Evolutionary conservation across 2,797 vertebrate genomes (phyloP), one percentile per base, ranked within the genome.

Genomic region (Pempheris klunzingeri): DNA sequence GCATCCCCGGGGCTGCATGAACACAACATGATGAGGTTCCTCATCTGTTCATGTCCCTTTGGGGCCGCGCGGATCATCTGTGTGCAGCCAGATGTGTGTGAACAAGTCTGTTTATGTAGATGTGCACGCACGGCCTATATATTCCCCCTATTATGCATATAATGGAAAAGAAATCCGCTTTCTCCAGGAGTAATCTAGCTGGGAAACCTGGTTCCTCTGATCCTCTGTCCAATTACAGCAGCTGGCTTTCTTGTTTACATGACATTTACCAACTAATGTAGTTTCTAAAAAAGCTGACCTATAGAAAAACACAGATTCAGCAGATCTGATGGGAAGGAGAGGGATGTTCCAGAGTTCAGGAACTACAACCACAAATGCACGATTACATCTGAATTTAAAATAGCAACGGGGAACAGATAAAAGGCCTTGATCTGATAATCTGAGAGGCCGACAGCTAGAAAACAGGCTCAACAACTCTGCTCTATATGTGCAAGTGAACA

Each of bases 231-330:
- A 3, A 54, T 22, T 17, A n/a, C 36, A 5, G 28, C 5, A n/a
- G 32, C 36, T 5, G 3, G 38, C 26, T 44, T 44, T 55, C 28
- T 59, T 3, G 7, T 28, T 58, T 47, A 36, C 5, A 6, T 26
- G 22, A 30, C n/a, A 22, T 57, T 53, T 61, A 69, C 18, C 20
- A 32, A 61, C 39, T n/a, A n/a, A n/a, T n/a, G n/a, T n/a, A n/a
- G n/a, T n/a, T n/a, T n/a, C n/a, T n/a, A n/a, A n/a, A n/a, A n/a
- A n/a, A n/a, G n/a, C n/a, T n/a, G n/a, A n/a, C n/a, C n/a, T n/a
- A n/a, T n/a, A n/a, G n/a, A n/a, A n/a, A n/a, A n/a, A n/a, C n/a
- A n/a, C n/a, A n/a, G n/a, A n/a, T n/a, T n/a, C n/a, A n/a, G n/a
- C n/a, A n/a, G n/a, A n/a, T n/a, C n/a, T n/a, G n/a, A n/a, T n/a